A percentile compares a stretch with the other conserved stretches of the same genome.
phyloP scores from a whole-genome alignment of 2,797 vertebrate species.

The Setipinna tenuifilis region DNA sequence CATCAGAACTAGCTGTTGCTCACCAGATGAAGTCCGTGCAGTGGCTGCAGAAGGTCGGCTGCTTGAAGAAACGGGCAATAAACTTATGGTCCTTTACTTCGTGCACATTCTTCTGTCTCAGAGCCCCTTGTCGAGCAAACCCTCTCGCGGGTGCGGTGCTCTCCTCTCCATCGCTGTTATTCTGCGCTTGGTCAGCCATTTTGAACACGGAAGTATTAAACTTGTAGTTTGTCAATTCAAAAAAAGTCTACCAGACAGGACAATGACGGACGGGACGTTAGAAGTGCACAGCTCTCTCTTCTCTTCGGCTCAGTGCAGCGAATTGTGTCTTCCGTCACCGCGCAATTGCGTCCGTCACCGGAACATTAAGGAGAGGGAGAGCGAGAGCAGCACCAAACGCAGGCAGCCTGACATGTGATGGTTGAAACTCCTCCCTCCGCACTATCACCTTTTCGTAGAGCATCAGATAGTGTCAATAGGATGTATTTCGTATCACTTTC shows the following conservation, averaged over 20 bases:
- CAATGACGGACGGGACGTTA: slow-evolving; percentile 1
- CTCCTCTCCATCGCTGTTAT: slow-evolving; percentile 83
- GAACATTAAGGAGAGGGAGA: slow-evolving; percentile 33
- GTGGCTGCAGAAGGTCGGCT: slow-evolving; percentile 96
- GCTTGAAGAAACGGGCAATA: slow-evolving; percentile 94
- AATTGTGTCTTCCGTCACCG: slow-evolving; percentile 68
- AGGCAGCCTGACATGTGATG: slow-evolving; percentile 25
- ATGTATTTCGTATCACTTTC: background rate
- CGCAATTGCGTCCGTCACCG: slow-evolving; percentile 32
- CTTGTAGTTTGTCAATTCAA: slow-evolving; percentile 20
- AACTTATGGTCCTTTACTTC: slow-evolving; percentile 96
- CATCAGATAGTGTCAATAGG: background rate
- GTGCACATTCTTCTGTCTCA: slow-evolving; percentile 94
- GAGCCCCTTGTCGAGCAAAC: slow-evolving; percentile 90
- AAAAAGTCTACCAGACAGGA: background rate
- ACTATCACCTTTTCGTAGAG: slow-evolving; percentile 14
- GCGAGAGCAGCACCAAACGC: slow-evolving; percentile 9
- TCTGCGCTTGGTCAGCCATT: slow-evolving; percentile 66
- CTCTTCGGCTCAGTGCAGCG: slow-evolving; percentile 38
- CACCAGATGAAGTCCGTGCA: slow-evolving; percentile 98
- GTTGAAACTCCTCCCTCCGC: slow-evolving; percentile 1
- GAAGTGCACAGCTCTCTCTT: background rate
- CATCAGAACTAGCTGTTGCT: slow-evolving; percentile 50
- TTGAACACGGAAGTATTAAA: slow-evolving; percentile 45
- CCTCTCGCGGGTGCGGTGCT: slow-evolving; percentile 75